These are phyloP conservation scores for Antheraea mylitta DNA, from an alignment of 1,140 invertebrate genomes.

Conservation along the genomic window DNA sequence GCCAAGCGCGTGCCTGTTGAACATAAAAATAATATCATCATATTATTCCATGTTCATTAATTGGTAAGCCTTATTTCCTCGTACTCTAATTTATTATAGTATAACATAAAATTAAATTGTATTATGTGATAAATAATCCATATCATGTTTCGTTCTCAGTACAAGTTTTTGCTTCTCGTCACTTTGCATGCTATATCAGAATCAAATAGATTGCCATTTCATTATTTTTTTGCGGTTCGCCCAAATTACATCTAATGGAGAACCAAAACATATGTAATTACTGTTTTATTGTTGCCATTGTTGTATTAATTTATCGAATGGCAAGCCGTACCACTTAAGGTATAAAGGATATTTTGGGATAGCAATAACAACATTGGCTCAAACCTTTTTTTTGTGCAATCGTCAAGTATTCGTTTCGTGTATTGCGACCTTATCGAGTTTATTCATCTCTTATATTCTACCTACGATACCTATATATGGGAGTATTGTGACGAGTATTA, in stretches of 20 bases:
- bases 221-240: slow-evolving; percentile 7
- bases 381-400: neutral
- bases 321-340: neutral
- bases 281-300: slow-evolving; percentile 4
- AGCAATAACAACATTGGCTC: neutral
- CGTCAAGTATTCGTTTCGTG: neutral
- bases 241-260: slow-evolving; percentile 11
- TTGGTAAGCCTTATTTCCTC: neutral
- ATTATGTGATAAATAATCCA: neutral
- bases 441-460: neutral
- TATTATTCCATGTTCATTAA: too few relatives aligned
- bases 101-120: neutral
- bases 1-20: too few relatives aligned
- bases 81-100: neutral
- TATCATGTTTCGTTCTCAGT: slow-evolving; percentile 1
- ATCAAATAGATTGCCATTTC: slow-evolving; percentile 14
- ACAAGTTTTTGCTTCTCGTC: neutral
- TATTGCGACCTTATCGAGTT: neutral
- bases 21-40: too few relatives aligned
- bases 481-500: neutral
- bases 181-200: slow-evolving; percentile 7
- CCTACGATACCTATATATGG: neutral
- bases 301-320: slow-evolving; percentile 3
- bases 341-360: neutral
- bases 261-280: slow-evolving; percentile 12